phyloP scores from a whole-genome alignment of 2,797 vertebrate species.

The Lateolabrax maculatus region DNA sequence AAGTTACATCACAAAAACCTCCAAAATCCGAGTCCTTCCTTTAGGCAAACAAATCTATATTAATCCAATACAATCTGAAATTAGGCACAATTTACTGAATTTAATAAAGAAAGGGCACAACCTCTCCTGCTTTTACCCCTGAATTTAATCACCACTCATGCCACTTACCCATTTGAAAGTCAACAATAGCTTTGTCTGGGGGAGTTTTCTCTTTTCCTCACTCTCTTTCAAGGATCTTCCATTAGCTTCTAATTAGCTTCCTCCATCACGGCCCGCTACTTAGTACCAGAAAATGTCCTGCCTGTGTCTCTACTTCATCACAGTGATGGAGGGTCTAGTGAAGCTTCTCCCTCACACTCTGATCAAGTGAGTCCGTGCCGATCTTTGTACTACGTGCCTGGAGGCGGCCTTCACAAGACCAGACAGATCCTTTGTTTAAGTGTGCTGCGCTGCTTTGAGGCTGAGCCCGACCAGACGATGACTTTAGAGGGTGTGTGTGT shows the following conservation, averaged over 20 bases:
- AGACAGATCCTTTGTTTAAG: slow-evolving; percentile 56
- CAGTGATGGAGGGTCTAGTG: slow-evolving; percentile 21
- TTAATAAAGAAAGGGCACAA: slow-evolving; percentile 16
- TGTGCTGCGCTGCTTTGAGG: slow-evolving; percentile 46
- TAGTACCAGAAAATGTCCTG: slow-evolving; percentile 23
- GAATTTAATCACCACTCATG: slow-evolving; percentile 6
- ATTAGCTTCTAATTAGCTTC: slow-evolving; percentile 54
- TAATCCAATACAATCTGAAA: slow-evolving; percentile 12
- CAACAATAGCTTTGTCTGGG: slow-evolving; percentile 15
- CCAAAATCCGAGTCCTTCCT: neutral
- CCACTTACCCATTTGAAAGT: slow-evolving; percentile 15
- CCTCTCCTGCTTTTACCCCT: neutral
- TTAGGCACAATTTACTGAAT: slow-evolving; percentile 14
- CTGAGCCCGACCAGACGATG: slow-evolving; percentile 43
- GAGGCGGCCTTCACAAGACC: slow-evolving; percentile 49
- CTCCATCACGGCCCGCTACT: slow-evolving; percentile 37
- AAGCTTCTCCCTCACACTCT: slow-evolving; percentile 41
- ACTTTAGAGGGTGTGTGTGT: slow-evolving; percentile 22
- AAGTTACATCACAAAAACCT: neutral
- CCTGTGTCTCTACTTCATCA: slow-evolving; percentile 20
- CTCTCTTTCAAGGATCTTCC: slow-evolving; percentile 32
- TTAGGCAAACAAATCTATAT: slow-evolving; percentile 6
- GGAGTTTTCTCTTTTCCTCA: slow-evolving; percentile 11
- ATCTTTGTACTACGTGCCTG: slow-evolving; percentile 45
- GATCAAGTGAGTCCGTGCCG: slow-evolving; percentile 53